Evolutionary conservation across 2,888 invertebrate species (phyloP), one percentile per base, ranked within the genome.

Genomic region (Xanthorhoe spadicearia): DNA sequence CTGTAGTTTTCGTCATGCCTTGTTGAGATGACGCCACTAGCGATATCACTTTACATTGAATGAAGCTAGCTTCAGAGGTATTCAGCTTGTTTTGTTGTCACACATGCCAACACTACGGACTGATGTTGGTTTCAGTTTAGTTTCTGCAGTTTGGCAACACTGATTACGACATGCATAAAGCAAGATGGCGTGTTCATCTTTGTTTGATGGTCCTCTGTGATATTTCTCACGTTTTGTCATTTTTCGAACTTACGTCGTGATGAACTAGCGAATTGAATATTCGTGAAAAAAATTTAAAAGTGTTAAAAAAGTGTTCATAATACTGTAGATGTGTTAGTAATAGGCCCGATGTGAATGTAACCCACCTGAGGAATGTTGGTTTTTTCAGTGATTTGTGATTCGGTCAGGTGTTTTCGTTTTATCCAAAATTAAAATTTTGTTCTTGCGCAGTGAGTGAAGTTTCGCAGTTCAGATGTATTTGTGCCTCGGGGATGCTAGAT

Each of bases 361-460:
- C 94, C 94, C 94, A 94, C 94, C 94, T 94, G 94, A 94, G 94
- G 94, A 94, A 94, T 94, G 94, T 93, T 93, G 89, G 89, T 93
- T 94, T 94, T 93, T 94, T 93, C 93, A 93, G 92, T 92, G 93
- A 94, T 94, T 94, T 94, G 93, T 94, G 94, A 92, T 93, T 91
- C 87, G 91, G 94, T 94, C 93, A 94, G 93, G 94, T 94, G 94
- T 93, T 94, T 92, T 92, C 87, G 84, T 89, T 90, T 86, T 90
- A 84, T 87, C 83, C 84, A 85, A 89, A 88, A 90, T 88, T 90
- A 84, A 86, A 90, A 89, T 91, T 91, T 90, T 87, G 92, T 89
- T 91, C 91, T 88, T 92, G 92, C 92, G 92, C 92, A 92, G 92
- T 93, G 92, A 89, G 90, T 92, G 90, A 88, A 88, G 83, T 90